phyloP scores from a whole-genome alignment of 1,140 invertebrate genomes.

The Drosophila novamexicana region DNA sequence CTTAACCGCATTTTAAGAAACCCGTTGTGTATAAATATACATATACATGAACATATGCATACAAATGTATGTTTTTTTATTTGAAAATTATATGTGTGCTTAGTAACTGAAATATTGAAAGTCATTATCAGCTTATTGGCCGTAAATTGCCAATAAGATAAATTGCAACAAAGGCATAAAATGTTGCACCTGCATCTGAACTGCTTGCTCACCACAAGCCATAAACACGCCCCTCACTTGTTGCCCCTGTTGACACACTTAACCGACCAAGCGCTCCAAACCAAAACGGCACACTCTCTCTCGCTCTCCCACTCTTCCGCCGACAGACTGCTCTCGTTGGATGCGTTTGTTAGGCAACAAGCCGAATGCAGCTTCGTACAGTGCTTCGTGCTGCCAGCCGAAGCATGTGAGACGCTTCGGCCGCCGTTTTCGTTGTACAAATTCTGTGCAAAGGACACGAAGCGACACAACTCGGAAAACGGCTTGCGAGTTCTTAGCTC shows the following conservation, averaged over 20 bases:
- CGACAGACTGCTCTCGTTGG: constrained; percentile 8
- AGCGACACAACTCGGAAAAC: constrained; percentile 44
- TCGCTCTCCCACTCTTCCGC: background rate
- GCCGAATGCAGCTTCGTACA: constrained; percentile 13
- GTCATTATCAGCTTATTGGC: background rate
- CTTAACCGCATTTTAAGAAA: background rate
- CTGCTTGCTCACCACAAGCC: constrained; percentile 3
- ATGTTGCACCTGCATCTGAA: background rate
- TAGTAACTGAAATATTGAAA: background rate
- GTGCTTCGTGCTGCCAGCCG: background rate
- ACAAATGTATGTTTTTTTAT: too few relatives aligned
- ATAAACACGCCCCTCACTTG: background rate
- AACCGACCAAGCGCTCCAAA: background rate
- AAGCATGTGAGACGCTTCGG: background rate
- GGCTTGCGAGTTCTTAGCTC: constrained; percentile 39
- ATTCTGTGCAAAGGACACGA: constrained; percentile 55
- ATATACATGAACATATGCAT: too few relatives aligned
- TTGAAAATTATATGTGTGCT: too few relatives aligned
- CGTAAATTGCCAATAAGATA: background rate
- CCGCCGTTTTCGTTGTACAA: constrained; percentile 8
- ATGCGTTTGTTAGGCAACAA: constrained; percentile 7
- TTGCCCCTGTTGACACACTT: constrained; percentile 12
- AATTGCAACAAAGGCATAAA: too few relatives aligned
- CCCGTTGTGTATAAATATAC: background rate
- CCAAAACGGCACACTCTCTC: background rate